Conservation (phyloP, 2,888 invertebrate genomes). For the Heliothis peltigera region DNA sequence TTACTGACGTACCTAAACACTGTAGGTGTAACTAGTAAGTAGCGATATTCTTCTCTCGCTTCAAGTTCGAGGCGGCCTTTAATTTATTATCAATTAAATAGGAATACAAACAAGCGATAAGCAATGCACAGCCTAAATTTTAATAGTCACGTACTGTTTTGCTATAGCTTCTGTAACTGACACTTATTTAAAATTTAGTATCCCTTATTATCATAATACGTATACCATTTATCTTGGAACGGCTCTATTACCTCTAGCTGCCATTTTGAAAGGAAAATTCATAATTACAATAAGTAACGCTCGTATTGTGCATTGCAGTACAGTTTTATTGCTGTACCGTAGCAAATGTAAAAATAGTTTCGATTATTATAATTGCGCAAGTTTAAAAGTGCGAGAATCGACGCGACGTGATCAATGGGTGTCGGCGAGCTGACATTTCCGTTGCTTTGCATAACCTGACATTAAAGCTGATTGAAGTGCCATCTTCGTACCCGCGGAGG, state of each 20-base stretch:
- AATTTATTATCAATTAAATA: constrained; percentile 36
- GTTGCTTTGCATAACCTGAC: constrained; percentile 80
- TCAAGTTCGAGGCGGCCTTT: constrained; percentile 7
- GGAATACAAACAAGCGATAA: constrained; percentile 9
- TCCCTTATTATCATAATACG: constrained; percentile 29
- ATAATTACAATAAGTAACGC: constrained; percentile 28
- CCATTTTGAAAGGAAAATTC: constrained; percentile 26
- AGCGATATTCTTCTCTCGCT: constrained; percentile 14
- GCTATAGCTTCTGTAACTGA: constrained; percentile 42
- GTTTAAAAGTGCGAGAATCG: constrained; percentile 63
- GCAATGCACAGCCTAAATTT: constrained; percentile 20
- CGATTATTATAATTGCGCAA: constrained; percentile 59
- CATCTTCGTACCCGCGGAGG: constrained; percentile 64
- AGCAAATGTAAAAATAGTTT: constrained; percentile 42
- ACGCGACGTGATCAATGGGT: constrained; percentile 66
- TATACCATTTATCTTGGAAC: constrained; percentile 23
- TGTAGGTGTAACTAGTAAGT: constrained; percentile 31
- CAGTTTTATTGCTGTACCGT: constrained; percentile 9
- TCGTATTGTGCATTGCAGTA: constrained; percentile 13
- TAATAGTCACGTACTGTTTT: constrained; percentile 16
- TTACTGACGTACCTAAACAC: constrained; percentile 25
- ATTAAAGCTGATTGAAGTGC: constrained; percentile 75
- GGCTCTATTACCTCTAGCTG: constrained; percentile 6
- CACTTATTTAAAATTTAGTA: constrained; percentile 42
- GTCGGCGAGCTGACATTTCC: constrained; percentile 73